phyloP scores from a whole-genome alignment of 2,797 vertebrate species.

The Micromesistius poutassou region DNA sequence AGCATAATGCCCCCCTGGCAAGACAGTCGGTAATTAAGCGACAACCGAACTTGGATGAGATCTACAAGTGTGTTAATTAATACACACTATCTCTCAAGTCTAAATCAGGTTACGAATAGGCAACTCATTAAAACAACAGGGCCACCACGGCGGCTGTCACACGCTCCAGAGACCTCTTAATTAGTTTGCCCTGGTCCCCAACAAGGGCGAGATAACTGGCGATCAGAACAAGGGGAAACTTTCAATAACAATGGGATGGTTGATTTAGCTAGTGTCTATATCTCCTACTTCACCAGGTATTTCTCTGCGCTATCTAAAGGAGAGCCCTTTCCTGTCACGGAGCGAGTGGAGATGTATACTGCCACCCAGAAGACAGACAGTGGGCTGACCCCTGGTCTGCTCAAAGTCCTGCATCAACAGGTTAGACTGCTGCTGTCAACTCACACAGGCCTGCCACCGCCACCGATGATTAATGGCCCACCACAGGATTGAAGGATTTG shows the following conservation, averaged over 20 bases:
- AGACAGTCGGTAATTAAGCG: background rate
- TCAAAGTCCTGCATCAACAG: slow-evolving; percentile 87
- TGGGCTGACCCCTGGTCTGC: slow-evolving; percentile 81
- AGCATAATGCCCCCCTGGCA: background rate
- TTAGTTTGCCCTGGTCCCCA: background rate
- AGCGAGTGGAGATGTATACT: slow-evolving; percentile 76
- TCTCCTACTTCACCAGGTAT: slow-evolving; percentile 72
- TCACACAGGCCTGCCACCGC: background rate
- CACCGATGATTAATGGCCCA: background rate
- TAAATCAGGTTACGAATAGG: background rate
- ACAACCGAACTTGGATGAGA: background rate
- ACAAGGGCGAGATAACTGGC: background rate
- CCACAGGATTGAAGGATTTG: background rate
- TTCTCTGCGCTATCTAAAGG: slow-evolving; percentile 83
- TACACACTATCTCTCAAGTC: background rate
- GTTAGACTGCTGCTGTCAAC: slow-evolving; percentile 49
- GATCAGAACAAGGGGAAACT: background rate
- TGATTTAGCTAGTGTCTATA: background rate
- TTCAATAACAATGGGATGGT: background rate
- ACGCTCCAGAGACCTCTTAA: background rate
- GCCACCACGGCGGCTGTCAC: background rate
- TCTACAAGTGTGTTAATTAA: background rate
- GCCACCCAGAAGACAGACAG: slow-evolving; percentile 72
- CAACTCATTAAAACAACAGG: background rate
- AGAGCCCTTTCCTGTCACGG: slow-evolving; percentile 82